phyloP scores from a whole-genome alignment of 1,140 invertebrate species.

The Muscidifurax raptorellus region DNA sequence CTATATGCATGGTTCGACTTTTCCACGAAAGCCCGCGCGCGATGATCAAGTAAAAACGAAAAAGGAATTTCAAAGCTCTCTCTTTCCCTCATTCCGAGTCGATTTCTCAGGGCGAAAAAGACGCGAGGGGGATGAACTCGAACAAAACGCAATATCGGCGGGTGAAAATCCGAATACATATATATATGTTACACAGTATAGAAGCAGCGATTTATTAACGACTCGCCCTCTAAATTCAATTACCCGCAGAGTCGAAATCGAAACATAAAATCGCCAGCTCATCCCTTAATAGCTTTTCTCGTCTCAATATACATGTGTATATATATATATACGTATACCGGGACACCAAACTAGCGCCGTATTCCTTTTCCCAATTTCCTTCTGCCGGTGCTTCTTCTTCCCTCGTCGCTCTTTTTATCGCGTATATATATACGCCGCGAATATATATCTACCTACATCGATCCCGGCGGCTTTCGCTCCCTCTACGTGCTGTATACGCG shows the following conservation, averaged over 20 bases:
- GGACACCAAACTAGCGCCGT: background rate
- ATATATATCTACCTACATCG: background rate
- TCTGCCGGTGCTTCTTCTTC: background rate
- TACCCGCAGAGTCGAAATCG: conserved; percentile 14
- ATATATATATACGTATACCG: background rate
- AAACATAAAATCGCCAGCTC: conserved; percentile 24
- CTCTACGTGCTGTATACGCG: background rate
- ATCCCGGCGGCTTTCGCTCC: background rate
- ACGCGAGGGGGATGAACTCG: background rate
- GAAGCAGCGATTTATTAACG: conserved; percentile 1
- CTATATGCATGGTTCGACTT: background rate
- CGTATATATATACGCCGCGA: background rate
- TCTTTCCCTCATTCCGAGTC: no score
- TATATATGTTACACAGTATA: background rate
- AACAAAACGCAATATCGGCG: background rate
- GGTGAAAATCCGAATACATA: background rate
- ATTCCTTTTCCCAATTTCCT: conserved; percentile 9
- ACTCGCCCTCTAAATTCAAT: conserved; percentile 10
- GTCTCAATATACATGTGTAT: background rate
- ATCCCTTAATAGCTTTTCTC: conserved; percentile 34
- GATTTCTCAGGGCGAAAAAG: background rate
- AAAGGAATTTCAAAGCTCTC: background rate
- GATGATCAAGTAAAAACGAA: background rate
- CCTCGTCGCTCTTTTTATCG: background rate
- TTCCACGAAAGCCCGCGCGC: background rate